These are phyloP conservation scores for Jordanella pulchra DNA, from an alignment of 2,797 vertebrate species.

Conservation along the genomic window DNA sequence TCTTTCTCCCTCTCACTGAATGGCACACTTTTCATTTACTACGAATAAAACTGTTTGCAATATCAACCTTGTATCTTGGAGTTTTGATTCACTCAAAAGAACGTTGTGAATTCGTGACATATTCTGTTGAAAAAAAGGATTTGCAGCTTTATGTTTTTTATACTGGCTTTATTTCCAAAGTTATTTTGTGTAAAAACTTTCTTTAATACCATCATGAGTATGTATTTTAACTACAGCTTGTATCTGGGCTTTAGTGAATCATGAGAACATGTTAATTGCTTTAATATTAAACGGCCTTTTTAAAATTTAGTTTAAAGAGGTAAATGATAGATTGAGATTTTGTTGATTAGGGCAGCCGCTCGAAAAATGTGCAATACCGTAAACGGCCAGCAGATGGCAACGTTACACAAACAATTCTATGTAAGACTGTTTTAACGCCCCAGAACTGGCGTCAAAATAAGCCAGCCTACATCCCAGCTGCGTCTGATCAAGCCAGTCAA, in stretches of 20 bases:
- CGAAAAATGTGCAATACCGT: neutral
- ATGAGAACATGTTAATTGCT: neutral
- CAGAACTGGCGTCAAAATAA: neutral
- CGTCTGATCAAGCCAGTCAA: neutral
- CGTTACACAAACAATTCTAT: neutral
- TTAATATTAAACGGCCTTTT: neutral
- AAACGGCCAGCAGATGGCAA: slow-evolving; percentile 19
- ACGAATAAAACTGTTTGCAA: slow-evolving; percentile 84
- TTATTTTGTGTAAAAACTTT: too few relatives aligned
- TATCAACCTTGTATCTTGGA: slow-evolving; percentile 48
- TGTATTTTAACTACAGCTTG: too few relatives aligned
- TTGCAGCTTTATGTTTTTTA: neutral
- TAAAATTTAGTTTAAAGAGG: neutral
- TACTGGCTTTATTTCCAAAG: too few relatives aligned
- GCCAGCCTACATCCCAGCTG: too few relatives aligned
- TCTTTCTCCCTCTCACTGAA: slow-evolving; percentile 68
- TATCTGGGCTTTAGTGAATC: neutral
- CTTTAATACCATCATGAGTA: too few relatives aligned
- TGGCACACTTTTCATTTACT: slow-evolving; percentile 83
- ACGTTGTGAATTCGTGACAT: too few relatives aligned
- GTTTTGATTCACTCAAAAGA: neutral
- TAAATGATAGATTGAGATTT: too few relatives aligned
- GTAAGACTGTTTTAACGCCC: neutral
- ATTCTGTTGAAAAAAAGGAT: too few relatives aligned
- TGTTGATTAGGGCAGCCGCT: neutral